Evolutionary conservation across 2,888 invertebrate species (phyloP), one percentile per base, ranked within the genome.

Genomic region (Thymelicus acteon): DNA sequence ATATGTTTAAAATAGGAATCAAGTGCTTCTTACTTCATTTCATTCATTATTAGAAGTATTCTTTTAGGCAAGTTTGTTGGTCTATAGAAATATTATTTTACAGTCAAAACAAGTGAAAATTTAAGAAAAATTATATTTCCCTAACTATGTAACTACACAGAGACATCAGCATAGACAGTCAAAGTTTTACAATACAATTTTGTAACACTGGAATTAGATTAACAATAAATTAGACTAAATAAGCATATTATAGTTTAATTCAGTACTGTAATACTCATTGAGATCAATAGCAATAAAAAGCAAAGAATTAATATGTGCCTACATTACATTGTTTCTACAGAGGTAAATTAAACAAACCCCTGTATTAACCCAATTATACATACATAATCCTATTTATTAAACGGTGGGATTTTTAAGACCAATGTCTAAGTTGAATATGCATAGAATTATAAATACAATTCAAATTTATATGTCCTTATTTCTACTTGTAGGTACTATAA

Each of bases 321-420:
- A 52, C 19, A 7, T 19, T 7, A 52, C 31, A 57, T 13, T 31
- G 57, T 57, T 57, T 57, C 15, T 13, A 19, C 13, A 47, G 31
- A 48, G 48, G 48, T 24, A 62, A 47, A 47, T 13, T 44, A 24
- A 15, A 8, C 7, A 12, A 57, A 31, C 31, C 57, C 31, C 57
- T 57, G 3, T 52, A 47, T 13, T 47, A 31, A n/a, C 6, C 12
- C 13, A 57, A 31, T 13, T 31, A 31, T 57, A 24, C 13, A 57
- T 44, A 44, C 12, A 57, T 13, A 57, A 31, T 57, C 24, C 39
- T 54, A 54, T 19, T 37, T 10, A 70, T 69, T 70, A 71, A 75
- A 72, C 74, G 74, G 75, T 74, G 74, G 74, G 75, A 71, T 72
- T 66, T 60, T 63, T 62, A 72, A 74, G 63, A 47, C 66, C 60